Evolutionary conservation across 2,888 invertebrate genomes (phyloP), one percentile per base, ranked within the genome.

Genomic region (Nomada ferruginata): DNA sequence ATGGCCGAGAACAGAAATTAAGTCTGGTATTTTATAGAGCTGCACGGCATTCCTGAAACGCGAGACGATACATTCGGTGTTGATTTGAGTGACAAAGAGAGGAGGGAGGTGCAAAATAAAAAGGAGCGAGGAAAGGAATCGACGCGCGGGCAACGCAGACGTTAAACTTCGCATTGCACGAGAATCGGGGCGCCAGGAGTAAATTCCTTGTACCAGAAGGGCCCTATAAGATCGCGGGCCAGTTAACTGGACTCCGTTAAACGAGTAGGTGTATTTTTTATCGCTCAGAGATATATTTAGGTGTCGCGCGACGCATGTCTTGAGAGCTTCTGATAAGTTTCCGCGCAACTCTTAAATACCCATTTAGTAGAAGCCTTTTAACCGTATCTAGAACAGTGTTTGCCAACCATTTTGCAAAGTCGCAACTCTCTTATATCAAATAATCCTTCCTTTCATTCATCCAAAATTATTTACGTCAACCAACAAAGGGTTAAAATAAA

Each of bases 11-110:
- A 44, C 55, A 53, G 78, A 73, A 85, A 85, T 87, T 76, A 85
- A 87, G 79, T 84, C 68, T 52, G 42, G 66, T 74, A 75, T 85
- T 87, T 87, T 87, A 83, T 83, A 80, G 84, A 76, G 82, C 70
- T 52, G 76, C 77, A 59, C 65, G 75, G 66, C 79, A 87, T 87
- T 87, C 83, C 79, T 77, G 79, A 77, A 65, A 70, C 61, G 63
- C 72, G 70, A 80, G 84, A 84, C 79, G 80, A 75, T 66, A 64
- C 76, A 53, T 70, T 75, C 82, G 79, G 77, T 82, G 76, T 71
- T 74, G 76, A 76, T 71, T 74, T 78, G 74, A 61, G 59, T 68
- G 50, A 63, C 57, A 52, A 68, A 55, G 23, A 57, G 26, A 59
- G 44, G n/a, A 29, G 64, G 23, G 44, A 57, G n/a, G 11, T 13